Percentiles rank a stretch among this genome's conserved stretches.
Evolutionary conservation across 2,797 vertebrate genomes (phyloP).

Genomic region (Myioborus miniatus): DNA sequence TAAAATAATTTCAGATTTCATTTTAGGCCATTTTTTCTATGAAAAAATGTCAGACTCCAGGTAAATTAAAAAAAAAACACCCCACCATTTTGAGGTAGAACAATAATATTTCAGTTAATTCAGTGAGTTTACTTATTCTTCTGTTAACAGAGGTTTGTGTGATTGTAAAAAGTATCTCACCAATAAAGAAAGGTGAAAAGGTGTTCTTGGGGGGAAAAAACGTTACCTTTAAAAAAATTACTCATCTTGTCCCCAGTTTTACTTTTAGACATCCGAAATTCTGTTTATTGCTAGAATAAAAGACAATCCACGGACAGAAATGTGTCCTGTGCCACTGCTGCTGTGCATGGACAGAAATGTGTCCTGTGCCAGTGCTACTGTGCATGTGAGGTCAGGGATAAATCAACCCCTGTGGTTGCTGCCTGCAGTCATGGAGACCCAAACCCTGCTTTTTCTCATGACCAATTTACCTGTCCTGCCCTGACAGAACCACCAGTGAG

Average conservation of each 20-base stretch:
- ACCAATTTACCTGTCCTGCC: not conserved
- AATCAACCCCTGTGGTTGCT: fast-evolving
- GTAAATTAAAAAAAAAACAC: not conserved
- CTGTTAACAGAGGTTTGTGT: not conserved
- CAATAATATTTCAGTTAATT: not conserved
- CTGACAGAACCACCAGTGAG: not conserved
- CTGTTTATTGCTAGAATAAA: not conserved
- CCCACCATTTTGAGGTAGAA: not conserved
- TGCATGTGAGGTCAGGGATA: not conserved
- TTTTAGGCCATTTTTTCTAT: not conserved
- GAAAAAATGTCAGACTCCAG: not conserved
- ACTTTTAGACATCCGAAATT: not conserved
- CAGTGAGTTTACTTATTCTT: not conserved
- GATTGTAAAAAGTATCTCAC: not conserved
- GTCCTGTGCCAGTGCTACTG: not conserved
- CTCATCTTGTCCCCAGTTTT: not conserved
- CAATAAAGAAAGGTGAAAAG: not conserved
- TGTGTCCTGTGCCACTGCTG: not conserved
- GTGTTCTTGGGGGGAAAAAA: not conserved
- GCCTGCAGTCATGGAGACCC: not conserved
- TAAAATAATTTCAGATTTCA: not conserved
- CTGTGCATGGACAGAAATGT: fast-evolving
- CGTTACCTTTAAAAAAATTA: not conserved
- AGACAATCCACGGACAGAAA: not conserved
- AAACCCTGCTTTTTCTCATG: not conserved